phyloP scores from a whole-genome alignment of 2,797 vertebrate species.

The Helicolenus hilgendorfi region DNA sequence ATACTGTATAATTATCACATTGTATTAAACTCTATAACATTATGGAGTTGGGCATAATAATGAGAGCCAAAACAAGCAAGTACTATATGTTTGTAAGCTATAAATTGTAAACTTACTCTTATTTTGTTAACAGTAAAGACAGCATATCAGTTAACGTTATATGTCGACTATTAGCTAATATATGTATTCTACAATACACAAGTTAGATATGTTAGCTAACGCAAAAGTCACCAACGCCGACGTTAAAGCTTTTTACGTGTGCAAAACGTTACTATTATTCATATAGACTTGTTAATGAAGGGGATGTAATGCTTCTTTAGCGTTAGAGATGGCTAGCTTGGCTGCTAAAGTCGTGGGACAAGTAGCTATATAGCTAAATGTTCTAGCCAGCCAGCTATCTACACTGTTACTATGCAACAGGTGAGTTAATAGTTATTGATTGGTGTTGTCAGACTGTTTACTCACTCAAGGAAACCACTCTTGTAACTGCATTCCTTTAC shows the following conservation, averaged over 20 bases:
- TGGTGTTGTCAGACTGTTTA: background rate
- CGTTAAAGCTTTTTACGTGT: too few relatives aligned
- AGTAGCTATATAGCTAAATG: background rate
- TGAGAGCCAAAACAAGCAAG: background rate
- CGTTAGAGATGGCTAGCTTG: background rate
- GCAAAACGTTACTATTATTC: background rate
- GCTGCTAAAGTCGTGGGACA: background rate
- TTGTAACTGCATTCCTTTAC: constrained; percentile 51
- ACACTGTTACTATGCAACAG: background rate
- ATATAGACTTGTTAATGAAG: background rate
- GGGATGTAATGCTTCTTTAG: background rate
- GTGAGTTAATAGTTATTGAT: fast-evolving
- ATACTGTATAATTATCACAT: background rate
- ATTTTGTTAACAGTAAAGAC: background rate
- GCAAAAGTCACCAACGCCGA: background rate
- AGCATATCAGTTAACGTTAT: background rate
- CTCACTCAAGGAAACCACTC: constrained; percentile 57
- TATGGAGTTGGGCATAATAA: background rate
- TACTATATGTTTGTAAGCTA: background rate
- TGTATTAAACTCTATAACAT: background rate
- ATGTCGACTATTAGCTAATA: background rate
- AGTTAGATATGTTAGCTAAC: background rate
- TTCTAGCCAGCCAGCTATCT: background rate
- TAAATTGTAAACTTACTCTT: background rate
- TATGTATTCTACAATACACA: fast-evolving